Conservation (phyloP, 2,113 vertebrate genomes). For the Gallinago media region DNA sequence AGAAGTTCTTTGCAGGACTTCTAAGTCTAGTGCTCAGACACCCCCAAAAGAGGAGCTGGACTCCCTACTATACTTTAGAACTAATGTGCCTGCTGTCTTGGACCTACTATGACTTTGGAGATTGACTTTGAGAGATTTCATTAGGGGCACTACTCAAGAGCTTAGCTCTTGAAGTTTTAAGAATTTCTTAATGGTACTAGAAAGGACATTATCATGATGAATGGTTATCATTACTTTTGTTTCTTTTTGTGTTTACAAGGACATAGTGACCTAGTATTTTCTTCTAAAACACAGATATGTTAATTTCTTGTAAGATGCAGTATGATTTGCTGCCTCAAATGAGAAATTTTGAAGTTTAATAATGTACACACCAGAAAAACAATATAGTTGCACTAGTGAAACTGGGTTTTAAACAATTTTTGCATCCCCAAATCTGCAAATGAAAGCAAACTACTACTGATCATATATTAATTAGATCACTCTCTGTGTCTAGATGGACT, state of each 20-base stretch:
- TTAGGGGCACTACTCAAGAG: neutral
- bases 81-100: neutral
- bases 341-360: neutral
- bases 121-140: neutral
- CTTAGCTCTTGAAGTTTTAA: neutral
- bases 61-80: neutral
- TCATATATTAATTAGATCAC: accelerated
- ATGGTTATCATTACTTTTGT: neutral
- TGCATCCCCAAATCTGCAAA: neutral
- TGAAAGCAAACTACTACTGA: neutral
- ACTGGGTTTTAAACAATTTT: neutral
- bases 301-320: neutral
- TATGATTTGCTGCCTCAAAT: neutral
- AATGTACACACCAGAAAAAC: neutral
- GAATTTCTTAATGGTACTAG: neutral
- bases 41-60: neutral
- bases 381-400: neutral
- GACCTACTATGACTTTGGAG: neutral
- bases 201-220: neutral
- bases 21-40: neutral
- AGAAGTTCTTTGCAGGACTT: neutral
- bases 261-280: neutral
- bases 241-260: neutral
- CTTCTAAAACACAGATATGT: neutral
- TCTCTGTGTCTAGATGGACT: neutral